Evolutionary conservation across 2,113 vertebrate genomes (phyloP).

Genomic region (Thryonomys swinderianus): DNA sequence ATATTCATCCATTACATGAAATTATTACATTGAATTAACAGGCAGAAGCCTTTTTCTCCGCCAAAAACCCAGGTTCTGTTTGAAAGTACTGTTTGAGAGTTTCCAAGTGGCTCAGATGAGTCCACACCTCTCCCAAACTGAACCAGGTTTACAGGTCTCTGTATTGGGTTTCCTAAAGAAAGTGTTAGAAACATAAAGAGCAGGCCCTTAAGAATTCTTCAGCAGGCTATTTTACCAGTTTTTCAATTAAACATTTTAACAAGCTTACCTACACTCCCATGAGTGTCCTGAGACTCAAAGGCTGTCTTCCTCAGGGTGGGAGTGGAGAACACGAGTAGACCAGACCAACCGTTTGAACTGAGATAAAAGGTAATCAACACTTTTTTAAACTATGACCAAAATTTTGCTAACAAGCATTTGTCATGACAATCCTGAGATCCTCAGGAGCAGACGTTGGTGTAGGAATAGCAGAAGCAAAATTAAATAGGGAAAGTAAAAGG

Average conservation of each 20-base stretch:
- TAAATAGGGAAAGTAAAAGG: neutral
- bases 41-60: neutral
- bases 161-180: neutral
- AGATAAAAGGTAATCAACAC: neutral
- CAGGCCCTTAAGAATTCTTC: neutral
- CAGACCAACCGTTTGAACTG: neutral
- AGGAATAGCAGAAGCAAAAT: neutral
- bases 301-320: neutral
- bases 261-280: neutral
- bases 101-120: neutral
- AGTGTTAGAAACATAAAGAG: slow-evolving; percentile 19
- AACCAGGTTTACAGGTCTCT: neutral
- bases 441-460: neutral
- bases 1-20: neutral
- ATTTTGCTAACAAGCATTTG: neutral
- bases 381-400: neutral
- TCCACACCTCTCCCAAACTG: neutral
- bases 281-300: neutral
- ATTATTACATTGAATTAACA: slow-evolving; percentile 6
- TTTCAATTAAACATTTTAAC: neutral
- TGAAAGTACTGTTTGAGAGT: neutral
- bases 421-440: neutral
- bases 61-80: neutral
- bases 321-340: neutral
- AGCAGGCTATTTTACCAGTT: neutral